These are phyloP conservation scores for Acleris emargana DNA, from an alignment of 2,888 invertebrate genomes.

Conservation along the genomic window DNA sequence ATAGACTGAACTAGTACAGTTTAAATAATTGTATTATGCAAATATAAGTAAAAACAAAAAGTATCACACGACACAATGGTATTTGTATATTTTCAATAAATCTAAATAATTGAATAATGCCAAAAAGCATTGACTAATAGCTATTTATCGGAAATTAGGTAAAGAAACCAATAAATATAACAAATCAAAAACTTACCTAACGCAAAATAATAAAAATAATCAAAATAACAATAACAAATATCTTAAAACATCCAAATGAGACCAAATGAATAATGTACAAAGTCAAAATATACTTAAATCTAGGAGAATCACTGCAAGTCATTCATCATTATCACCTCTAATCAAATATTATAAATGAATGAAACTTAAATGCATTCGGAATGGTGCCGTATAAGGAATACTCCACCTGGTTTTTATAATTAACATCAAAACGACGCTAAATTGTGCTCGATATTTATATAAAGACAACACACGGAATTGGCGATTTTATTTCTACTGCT, in stretches of 20 bases:
- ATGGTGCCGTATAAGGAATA: constrained; percentile 25
- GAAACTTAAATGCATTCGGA: constrained; percentile 22
- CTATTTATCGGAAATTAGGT: background rate
- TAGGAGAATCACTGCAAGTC: constrained; percentile 30
- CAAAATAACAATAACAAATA: constrained; percentile 31
- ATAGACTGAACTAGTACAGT: too few relatives aligned
- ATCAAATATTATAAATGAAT: constrained; percentile 7
- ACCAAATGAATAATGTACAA: constrained; percentile 33
- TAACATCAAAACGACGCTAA: constrained; percentile 52
- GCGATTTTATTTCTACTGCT: constrained; percentile 44
- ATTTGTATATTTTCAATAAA: too few relatives aligned
- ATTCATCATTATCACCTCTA: constrained; percentile 19
- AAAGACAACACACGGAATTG: constrained; percentile 42
- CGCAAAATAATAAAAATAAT: constrained; percentile 7
- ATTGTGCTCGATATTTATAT: constrained; percentile 48
- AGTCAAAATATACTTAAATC: constrained; percentile 15
- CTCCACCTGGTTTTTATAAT: constrained; percentile 40
- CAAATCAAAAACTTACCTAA: constrained; percentile 1
- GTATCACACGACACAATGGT: too few relatives aligned
- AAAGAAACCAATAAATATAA: background rate
- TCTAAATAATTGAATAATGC: too few relatives aligned
- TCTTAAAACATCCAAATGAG: constrained; percentile 30
- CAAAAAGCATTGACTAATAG: too few relatives aligned
- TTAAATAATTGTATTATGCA: too few relatives aligned
- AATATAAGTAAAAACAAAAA: too few relatives aligned